These are phyloP conservation scores for Agrotis puta DNA, from an alignment of 2,888 invertebrate species.

Conservation along the genomic window DNA sequence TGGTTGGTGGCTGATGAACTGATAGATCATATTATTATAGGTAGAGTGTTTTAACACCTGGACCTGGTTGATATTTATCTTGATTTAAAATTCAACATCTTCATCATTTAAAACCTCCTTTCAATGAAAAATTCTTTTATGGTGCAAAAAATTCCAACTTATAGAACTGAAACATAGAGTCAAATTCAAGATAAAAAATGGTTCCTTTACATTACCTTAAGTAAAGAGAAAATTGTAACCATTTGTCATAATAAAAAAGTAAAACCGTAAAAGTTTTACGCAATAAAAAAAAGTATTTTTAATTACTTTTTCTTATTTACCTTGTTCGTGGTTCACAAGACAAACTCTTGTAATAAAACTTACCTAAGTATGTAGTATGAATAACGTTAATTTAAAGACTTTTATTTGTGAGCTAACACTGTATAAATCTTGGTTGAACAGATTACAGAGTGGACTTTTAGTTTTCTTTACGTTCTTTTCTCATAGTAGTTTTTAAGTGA, in stretches of 20 bases:
- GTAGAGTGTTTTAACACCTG: background rate
- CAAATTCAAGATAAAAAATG: slow-evolving; percentile 26
- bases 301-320: slow-evolving; percentile 64
- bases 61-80: background rate
- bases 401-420: slow-evolving; percentile 6
- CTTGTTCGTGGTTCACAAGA: slow-evolving; percentile 45
- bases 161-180: background rate
- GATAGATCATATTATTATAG: background rate
- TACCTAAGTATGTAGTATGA: slow-evolving; percentile 27
- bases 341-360: slow-evolving; percentile 36
- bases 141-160: too few species aligned
- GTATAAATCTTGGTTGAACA: slow-evolving; percentile 7
- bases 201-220: slow-evolving; percentile 47
- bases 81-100: background rate
- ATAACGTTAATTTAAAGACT: slow-evolving; percentile 31
- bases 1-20: background rate
- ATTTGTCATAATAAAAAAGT: slow-evolving; percentile 66
- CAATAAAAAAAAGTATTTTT: slow-evolving; percentile 64
- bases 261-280: slow-evolving; percentile 54
- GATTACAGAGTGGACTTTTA: background rate
- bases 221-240: slow-evolving; percentile 54
- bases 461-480: background rate
- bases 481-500: background rate
- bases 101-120: background rate
- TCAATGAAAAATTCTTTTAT: background rate